Conservation (phyloP, 2,888 invertebrate species). For the Gibbula magus region DNA sequence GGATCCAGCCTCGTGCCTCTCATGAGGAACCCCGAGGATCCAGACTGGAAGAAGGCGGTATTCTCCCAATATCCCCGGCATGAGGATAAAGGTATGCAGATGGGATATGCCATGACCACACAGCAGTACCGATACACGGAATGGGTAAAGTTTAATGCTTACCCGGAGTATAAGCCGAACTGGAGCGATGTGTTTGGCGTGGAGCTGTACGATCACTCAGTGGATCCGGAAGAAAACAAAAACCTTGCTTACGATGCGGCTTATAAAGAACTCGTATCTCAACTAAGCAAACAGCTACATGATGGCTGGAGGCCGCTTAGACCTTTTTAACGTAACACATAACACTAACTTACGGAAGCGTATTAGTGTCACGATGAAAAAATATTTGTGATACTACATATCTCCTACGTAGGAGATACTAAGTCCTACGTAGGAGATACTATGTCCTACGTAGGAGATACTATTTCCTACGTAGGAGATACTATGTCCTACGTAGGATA, state of each 20-base stretch:
- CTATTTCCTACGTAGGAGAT: no score
- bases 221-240: constrained; percentile 47
- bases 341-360: no score
- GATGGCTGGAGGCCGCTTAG: constrained; percentile 52
- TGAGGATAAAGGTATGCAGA: background rate
- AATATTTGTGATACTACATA: no score
- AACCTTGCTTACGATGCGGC: constrained; percentile 50
- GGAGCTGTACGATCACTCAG: constrained; percentile 46
- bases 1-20: constrained; percentile 43
- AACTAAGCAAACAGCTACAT: constrained; percentile 45
- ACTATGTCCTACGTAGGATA: no score
- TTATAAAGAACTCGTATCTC: constrained; percentile 58
- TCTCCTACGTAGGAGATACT: no score
- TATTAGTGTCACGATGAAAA: no score
- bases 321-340: background rate
- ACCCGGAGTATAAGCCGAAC: constrained; percentile 37
- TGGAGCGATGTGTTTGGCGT: constrained; percentile 37
- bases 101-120: constrained; percentile 56
- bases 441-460: no score
- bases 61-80: constrained; percentile 34
- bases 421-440: no score
- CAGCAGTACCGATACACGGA: constrained; percentile 55
- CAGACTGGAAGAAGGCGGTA: constrained; percentile 27
- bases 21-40: constrained; percentile 18
- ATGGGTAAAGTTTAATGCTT: constrained; percentile 45